These are phyloP conservation scores for Drosophila busckii DNA, from an alignment of 1,140 invertebrate species.

Conservation along the genomic window DNA sequence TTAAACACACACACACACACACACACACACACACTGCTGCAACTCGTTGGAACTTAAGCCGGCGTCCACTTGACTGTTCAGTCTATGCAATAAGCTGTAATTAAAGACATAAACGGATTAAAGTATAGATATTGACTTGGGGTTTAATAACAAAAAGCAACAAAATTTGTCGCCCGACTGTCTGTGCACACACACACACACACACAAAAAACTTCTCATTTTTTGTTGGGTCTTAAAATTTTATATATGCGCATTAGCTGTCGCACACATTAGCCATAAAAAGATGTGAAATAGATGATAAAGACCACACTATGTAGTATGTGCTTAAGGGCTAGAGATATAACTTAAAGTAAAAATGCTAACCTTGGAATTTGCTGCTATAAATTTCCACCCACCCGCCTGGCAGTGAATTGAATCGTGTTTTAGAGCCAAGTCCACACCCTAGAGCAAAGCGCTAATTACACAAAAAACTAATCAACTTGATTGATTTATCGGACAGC, in stretches of 20 bases:
- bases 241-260: constrained; percentile 71
- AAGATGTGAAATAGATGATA: constrained; percentile 19
- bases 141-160: constrained; percentile 49
- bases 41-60: constrained; percentile 28
- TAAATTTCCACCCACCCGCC: constrained; percentile 43
- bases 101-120: constrained; percentile 73
- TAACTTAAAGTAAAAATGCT: constrained; percentile 4
- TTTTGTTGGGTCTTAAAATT: constrained; percentile 67
- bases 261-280: constrained; percentile 56
- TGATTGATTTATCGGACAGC: constrained; percentile 78
- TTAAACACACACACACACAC: too few relatives aligned
- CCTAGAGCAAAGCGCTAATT: constrained; percentile 53
- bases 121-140: constrained; percentile 33
- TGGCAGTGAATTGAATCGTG: neutral
- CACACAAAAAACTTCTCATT: constrained; percentile 26
- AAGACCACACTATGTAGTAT: constrained; percentile 17
- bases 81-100: constrained; percentile 69
- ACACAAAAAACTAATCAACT: constrained; percentile 74
- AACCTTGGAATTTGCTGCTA: constrained; percentile 59
- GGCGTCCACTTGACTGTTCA: constrained; percentile 60
- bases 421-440: constrained; percentile 43
- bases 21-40: too few relatives aligned
- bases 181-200: constrained; percentile 21
- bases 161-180: constrained; percentile 30
- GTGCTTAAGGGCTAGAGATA: constrained; percentile 1